Evolutionary conservation across 2,113 vertebrate genomes (phyloP).

Genomic region (cat (Felis catus)): F.catus_Fca126_mat1.0 CM031415.1:123619001-123619500

Average conservation of each 20-base stretch:
- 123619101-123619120: not conserved
- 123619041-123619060: not conserved
- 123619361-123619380: not conserved
- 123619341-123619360: not conserved
- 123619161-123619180: not conserved
- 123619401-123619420: not conserved
- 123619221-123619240: not conserved
- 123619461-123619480: not conserved
- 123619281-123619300: not conserved
- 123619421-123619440: not conserved
- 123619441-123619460: not conserved
- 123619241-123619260: not conserved
- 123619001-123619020: not conserved
- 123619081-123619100: not conserved
- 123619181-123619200: not conserved
- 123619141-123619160: not conserved
- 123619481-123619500: not conserved
- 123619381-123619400: slow-evolving; percentile 35
- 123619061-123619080: not conserved
- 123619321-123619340: not conserved
- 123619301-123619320: not conserved
- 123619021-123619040: not conserved
- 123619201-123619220: not conserved
- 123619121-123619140: not conserved
- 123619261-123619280: not conserved